phyloP scores from a whole-genome alignment of 2,888 invertebrate species.

The Ernsta delagoae region DNA sequence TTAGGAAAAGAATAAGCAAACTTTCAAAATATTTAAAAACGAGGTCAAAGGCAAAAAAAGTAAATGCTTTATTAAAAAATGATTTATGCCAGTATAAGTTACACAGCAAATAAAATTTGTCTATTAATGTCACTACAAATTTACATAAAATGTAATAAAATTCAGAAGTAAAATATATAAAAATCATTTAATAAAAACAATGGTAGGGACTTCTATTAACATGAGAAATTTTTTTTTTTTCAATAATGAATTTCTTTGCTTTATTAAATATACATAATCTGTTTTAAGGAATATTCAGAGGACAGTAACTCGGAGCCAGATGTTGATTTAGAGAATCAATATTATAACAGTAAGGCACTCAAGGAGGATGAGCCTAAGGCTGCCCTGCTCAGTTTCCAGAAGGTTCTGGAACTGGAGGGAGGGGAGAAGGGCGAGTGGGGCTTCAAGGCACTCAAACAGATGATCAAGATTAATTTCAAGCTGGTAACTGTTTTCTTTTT shows the following conservation, averaged over 20 bases:
- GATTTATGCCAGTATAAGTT: no score
- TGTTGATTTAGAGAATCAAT: conserved; percentile 99
- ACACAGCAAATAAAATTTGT: no score
- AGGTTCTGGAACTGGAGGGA: conserved; percentile 97
- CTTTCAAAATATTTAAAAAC: no score
- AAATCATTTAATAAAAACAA: no score
- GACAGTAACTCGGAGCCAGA: conserved; percentile 99
- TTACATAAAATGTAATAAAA: no score
- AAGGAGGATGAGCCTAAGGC: conserved; percentile 98
- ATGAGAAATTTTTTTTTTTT: no score
- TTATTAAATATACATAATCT: neutral
- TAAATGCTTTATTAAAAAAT: no score
- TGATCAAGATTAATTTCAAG: conserved; percentile 99
- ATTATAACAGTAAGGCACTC: conserved; percentile 99
- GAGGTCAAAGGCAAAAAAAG: no score
- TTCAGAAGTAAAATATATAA: no score
- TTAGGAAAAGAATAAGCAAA: no score
- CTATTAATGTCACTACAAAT: no score
- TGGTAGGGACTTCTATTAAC: no score
- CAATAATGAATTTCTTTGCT: neutral
- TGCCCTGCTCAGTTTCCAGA: conserved; percentile 96
- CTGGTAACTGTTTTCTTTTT: conserved; percentile 87
- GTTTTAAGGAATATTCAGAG: conserved; percentile 97
- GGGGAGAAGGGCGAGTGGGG: conserved; percentile 99
- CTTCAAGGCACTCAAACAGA: conserved; percentile 99